These are phyloP conservation scores for Procambarus clarkii DNA, from an alignment of 1,140 invertebrate species.

Conservation along the genomic window DNA sequence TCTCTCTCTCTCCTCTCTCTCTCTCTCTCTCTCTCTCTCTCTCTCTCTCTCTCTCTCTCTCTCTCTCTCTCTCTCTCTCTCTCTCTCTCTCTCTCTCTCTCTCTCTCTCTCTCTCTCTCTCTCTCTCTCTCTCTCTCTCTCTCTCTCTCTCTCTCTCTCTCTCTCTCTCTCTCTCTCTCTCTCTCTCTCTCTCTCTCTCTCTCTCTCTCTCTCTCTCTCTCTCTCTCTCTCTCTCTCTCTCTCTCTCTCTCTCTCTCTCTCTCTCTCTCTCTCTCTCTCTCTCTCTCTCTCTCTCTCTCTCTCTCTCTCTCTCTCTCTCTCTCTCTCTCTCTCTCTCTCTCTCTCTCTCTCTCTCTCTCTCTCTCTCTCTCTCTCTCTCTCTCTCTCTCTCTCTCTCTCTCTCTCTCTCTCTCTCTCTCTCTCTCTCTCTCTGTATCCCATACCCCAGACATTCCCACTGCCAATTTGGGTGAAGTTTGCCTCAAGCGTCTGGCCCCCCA, in stretches of 20 bases:
- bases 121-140: constrained; percentile 9
- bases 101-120: constrained; percentile 9
- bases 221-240: constrained; percentile 10
- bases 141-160: constrained; percentile 9
- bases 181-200: constrained; percentile 5
- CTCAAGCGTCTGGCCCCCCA: too few relatives aligned
- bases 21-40: neutral
- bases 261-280: too few relatives aligned
- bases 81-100: constrained; percentile 18
- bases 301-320: constrained; percentile 16
- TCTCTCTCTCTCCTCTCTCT: neutral
- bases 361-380: constrained; percentile 16
- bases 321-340: neutral
- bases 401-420: neutral
- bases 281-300: neutral
- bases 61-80: constrained; percentile 28
- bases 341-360: constrained; percentile 23
- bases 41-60: constrained; percentile 10
- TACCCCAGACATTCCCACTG: too few relatives aligned
- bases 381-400: constrained; percentile 1
- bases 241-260: neutral
- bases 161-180: neutral
- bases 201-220: constrained; percentile 13
- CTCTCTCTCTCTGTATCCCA: too few relatives aligned
- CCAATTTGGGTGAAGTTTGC: too few relatives aligned